Conservation (phyloP, 1,140 invertebrate species). For the Cepaea nemoralis region DNA sequence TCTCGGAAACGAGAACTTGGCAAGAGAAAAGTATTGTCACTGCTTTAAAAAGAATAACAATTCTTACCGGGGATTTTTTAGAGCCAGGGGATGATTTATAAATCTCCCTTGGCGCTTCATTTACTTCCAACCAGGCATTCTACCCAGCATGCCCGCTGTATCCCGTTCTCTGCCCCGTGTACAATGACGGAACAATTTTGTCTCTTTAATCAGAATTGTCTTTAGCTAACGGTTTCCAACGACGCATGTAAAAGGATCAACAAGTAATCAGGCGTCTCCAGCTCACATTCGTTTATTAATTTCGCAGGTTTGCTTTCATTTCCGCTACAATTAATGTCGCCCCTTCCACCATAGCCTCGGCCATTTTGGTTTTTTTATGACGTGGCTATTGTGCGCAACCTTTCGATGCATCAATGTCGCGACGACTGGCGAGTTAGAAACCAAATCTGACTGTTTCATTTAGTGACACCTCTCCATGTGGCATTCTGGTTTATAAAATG, state of each 20-base stretch:
- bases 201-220: not conserved
- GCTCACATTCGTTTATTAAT: slow-evolving; percentile 18
- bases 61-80: not conserved
- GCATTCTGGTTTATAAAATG: slow-evolving; percentile 6
- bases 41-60: too few species aligned
- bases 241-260: not conserved
- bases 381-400: slow-evolving; percentile 7
- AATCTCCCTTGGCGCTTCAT: not conserved
- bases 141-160: not conserved
- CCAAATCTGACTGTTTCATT: slow-evolving; percentile 1
- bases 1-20: too few species aligned
- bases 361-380: not conserved
- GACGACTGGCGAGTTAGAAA: not conserved
- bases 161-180: not conserved
- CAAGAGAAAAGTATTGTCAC: too few species aligned
- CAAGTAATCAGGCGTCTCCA: not conserved
- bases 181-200: not conserved
- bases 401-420: not conserved
- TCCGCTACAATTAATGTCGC: slow-evolving; percentile 3
- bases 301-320: slow-evolving; percentile 10
- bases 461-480: slow-evolving; percentile 4
- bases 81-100: not conserved
- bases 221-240: not conserved
- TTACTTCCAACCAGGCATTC: not conserved
- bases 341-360: not conserved